Percentiles rank a stretch among this genome's conserved stretches.
Evolutionary conservation across 2,113 vertebrate genomes (phyloP).

Genomic region (Madoqua kirkii): DNA sequence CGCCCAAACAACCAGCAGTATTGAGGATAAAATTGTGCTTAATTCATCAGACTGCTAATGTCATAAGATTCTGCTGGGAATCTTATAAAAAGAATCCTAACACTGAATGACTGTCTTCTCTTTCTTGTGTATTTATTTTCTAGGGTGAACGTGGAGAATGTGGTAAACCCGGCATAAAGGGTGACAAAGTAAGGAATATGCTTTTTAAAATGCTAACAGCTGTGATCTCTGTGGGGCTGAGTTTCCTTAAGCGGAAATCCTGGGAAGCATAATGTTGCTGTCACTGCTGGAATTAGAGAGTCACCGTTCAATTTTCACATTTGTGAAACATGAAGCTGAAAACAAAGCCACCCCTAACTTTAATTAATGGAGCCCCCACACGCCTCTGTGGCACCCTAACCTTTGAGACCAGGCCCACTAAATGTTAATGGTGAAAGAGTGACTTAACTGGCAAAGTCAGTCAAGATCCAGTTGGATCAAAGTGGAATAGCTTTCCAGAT

Average conservation of each 20-base stretch:
- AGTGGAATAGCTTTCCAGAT: neutral
- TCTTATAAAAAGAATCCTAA: neutral
- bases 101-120: neutral
- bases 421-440: neutral
- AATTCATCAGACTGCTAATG: neutral
- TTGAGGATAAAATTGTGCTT: neutral
- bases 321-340: constrained; percentile 14
- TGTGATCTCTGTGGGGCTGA: neutral
- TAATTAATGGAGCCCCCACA: neutral
- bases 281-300: neutral
- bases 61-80: neutral
- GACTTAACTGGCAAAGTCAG: neutral
- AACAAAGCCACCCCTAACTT: constrained; percentile 5
- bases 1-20: neutral
- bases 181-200: constrained; percentile 81
- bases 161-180: constrained; percentile 87
- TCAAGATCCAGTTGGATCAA: neutral
- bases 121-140: constrained; percentile 56
- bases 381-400: neutral
- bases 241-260: constrained; percentile 8
- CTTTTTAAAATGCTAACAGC: constrained; percentile 36
- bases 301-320: constrained; percentile 21
- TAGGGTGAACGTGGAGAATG: constrained; percentile 89
- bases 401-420: neutral
- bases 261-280: neutral